phyloP scores from a whole-genome alignment of 2,113 vertebrate species.

The Tricholaema leucomelas region DNA sequence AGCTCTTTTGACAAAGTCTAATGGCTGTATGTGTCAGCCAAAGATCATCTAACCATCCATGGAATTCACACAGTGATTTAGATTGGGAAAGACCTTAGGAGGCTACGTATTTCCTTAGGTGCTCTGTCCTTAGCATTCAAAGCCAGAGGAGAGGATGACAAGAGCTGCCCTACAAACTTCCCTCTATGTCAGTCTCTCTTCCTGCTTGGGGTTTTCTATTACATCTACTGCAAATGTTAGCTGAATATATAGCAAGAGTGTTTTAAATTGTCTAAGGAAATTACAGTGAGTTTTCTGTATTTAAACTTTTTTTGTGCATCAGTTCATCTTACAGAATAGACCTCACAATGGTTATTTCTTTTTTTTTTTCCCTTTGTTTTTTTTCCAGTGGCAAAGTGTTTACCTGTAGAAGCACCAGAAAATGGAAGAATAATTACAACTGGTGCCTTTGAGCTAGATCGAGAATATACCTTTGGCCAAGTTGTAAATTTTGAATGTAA shows the following conservation, averaged over 20 bases:
- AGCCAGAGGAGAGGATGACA: neutral
- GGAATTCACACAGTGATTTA: neutral
- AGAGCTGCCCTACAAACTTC: neutral
- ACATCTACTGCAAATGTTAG: neutral
- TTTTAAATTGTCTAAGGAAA: neutral
- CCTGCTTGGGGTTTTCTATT: neutral
- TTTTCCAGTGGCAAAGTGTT: conserved; percentile 76
- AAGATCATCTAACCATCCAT: neutral
- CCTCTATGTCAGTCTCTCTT: neutral
- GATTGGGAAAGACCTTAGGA: neutral
- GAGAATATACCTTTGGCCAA: conserved; percentile 72
- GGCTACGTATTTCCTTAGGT: neutral
- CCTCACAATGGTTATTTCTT: neutral
- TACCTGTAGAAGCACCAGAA: conserved; percentile 42
- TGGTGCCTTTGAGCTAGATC: conserved; percentile 16
- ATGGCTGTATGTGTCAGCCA: neutral
- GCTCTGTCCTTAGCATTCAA: neutral
- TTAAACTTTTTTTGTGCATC: neutral
- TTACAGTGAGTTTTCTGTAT: neutral
- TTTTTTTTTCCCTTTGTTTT: neutral
- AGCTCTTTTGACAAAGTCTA: neutral
- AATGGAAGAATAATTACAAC: conserved; percentile 49
- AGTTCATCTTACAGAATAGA: neutral
- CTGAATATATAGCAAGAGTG: neutral
- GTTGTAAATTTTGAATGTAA: conserved; percentile 79